Evolutionary conservation across 2,113 vertebrate genomes (phyloP).

Genomic region (Solenodon paradoxus): DNA sequence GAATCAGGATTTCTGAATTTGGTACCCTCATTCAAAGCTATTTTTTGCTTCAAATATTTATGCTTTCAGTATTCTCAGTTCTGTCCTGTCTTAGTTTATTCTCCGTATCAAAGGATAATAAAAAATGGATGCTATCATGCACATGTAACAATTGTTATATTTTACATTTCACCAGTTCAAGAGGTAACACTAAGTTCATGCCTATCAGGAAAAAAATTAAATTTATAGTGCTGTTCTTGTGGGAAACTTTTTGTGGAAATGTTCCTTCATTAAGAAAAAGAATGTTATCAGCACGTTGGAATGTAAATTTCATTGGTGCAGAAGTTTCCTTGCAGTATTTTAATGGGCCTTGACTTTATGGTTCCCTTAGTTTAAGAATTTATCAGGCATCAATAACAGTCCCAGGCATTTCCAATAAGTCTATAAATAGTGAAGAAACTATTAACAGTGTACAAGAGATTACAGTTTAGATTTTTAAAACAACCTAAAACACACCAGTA

Average conservation of each 20-base stretch:
- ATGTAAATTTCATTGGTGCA: conserved; percentile 41
- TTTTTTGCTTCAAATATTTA: not conserved
- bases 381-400: conserved; percentile 44
- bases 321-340: conserved; percentile 46
- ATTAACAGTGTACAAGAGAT: conserved; percentile 30
- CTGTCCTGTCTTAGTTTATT: not conserved
- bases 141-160: not conserved
- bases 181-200: not conserved
- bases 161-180: not conserved
- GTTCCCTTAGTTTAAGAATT: conserved; percentile 50
- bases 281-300: conserved; percentile 53
- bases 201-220: not conserved
- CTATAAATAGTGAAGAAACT: conserved; percentile 48
- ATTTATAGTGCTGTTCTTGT: conserved; percentile 22
- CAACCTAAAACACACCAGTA: not conserved
- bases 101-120: not conserved
- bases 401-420: conserved; percentile 41
- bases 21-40: not conserved
- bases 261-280: conserved; percentile 61
- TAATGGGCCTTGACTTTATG: conserved; percentile 43
- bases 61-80: not conserved
- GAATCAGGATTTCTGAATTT: not conserved
- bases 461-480: conserved; percentile 24
- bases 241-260: conserved; percentile 33
- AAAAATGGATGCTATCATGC: not conserved